Evolutionary conservation across 2,888 invertebrate species (phyloP), one percentile per base, ranked within the genome.

Genomic region (Oligia fasciuncula): DNA sequence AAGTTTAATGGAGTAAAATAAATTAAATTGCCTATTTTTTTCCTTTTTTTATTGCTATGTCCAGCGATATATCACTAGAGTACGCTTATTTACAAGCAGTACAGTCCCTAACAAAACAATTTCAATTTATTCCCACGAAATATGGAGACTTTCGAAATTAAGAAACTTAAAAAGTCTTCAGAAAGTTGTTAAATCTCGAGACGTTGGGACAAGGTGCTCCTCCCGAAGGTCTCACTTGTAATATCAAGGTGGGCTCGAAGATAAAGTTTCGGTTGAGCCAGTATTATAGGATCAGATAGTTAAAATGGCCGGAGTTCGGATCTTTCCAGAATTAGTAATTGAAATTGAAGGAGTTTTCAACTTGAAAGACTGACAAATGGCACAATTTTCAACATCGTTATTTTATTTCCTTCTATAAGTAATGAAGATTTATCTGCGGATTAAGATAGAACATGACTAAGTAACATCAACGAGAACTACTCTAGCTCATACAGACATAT

Each of bases 181-280:
- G 87, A 90, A 94, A 94, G 90, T 94, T 94, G 90, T 91, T 94
- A 94, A 88, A 94, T 94, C 92, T 91, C 89, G 90, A 85, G 91
- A 91, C 91, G 90, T 89, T 90, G 91, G 91, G 93, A 93, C 93
- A 93, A 92, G 93, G 93, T 92, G 92, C 78, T 86, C 71, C 80
- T 70, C 80, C 6, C 79, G 75, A 72, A 77, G 87, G 80, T 93
- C 92, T 91, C 92, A 93, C 93, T 93, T 89, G 91, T 88, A 87
- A 91, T 90, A 91, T 92, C 89, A 89, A 93, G 91, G 85, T 88
- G 87, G 90, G 83, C 84, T 85, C 62, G 77, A 86, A 84, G 88
- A 83, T 85, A 89, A 89, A 89, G 89, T 89, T 89, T 89, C 68
- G 77, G 80, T 78, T 79, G 74, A 87, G 84, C 83, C 85, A 87